These are phyloP conservation scores for Polyodon spathula DNA, from an alignment of 2,113 vertebrate species.

Conservation along the genomic window DNA sequence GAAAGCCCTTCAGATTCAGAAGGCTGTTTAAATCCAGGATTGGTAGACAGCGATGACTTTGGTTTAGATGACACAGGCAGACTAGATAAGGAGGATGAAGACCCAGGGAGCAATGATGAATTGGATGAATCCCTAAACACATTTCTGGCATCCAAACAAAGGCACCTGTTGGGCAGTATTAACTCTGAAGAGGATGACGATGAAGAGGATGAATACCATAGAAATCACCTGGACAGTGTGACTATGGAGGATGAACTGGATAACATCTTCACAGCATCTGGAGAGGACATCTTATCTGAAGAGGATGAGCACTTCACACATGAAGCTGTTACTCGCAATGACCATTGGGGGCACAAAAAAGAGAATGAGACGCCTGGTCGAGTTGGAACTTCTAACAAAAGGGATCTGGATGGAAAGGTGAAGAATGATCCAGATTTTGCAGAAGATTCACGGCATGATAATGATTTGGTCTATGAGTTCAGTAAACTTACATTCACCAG, in stretches of 20 bases:
- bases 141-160: conserved; percentile 22
- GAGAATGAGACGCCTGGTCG: conserved; percentile 4
- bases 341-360: conserved; percentile 21
- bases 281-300: conserved; percentile 69
- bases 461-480: conserved; percentile 64
- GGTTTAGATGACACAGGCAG: conserved; percentile 27
- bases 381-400: background rate
- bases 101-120: conserved; percentile 44
- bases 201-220: conserved; percentile 24
- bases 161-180: conserved; percentile 19
- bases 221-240: conserved; percentile 36
- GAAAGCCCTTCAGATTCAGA: conserved; percentile 45
- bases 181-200: conserved; percentile 45
- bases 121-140: conserved; percentile 39
- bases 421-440: too few relatives aligned
- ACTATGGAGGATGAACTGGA: conserved; percentile 58
- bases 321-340: conserved; percentile 1
- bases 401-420: too few relatives aligned
- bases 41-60: conserved; percentile 36
- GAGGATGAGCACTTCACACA: conserved; percentile 44
- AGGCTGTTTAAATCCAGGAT: conserved; percentile 25
- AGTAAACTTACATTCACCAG: conserved; percentile 71
- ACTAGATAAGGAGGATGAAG: conserved; percentile 25
- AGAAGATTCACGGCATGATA: background rate
- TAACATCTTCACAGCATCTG: conserved; percentile 53